Percentiles rank a stretch among this genome's conserved stretches.
Evolutionary conservation across 2,797 vertebrate species (phyloP).

Genomic region (Pitangus sulphuratus): DNA sequence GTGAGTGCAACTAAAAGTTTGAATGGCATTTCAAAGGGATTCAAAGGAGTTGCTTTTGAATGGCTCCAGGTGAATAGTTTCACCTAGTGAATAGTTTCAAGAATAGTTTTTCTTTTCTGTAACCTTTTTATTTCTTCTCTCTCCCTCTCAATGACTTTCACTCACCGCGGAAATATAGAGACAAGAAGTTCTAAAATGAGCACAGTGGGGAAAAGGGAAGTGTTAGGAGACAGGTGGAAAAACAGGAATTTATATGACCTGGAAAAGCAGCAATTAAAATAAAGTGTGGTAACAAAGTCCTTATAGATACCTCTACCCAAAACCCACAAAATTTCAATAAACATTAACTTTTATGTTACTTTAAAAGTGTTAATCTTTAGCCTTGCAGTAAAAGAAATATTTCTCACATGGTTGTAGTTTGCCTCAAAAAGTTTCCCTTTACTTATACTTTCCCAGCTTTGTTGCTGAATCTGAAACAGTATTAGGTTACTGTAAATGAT

Average conservation of each 20-base stretch:
- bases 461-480: not conserved
- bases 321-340: not conserved
- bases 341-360: not conserved
- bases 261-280: not conserved
- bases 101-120: not conserved
- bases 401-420: not conserved
- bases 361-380: not conserved
- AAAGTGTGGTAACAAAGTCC: not conserved
- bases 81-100: not conserved
- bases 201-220: not conserved
- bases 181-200: not conserved
- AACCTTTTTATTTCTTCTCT: not conserved
- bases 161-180: not conserved
- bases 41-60: not conserved
- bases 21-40: constrained; percentile 29
- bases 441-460: not conserved
- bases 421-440: not conserved
- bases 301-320: not conserved
- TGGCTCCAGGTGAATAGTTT: constrained; percentile 20
- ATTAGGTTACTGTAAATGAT: not conserved
- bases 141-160: not conserved
- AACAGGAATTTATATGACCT: not conserved
- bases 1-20: not conserved
- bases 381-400: rapidly evolving
- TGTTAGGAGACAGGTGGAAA: not conserved